phyloP scores from a whole-genome alignment of 1,140 invertebrate species.

The Danaus plexippus region DNA sequence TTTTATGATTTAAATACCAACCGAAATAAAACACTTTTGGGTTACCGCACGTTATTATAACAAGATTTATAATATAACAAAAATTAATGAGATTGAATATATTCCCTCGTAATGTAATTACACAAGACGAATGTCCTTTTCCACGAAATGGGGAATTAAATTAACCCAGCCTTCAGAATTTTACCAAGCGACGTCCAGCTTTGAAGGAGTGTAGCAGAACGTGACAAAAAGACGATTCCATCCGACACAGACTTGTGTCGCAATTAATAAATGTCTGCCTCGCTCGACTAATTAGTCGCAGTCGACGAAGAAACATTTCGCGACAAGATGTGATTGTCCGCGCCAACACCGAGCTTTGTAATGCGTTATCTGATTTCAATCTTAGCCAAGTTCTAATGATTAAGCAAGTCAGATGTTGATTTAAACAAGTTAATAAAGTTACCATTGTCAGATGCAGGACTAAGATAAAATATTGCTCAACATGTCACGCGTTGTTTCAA shows the following conservation, averaged over 20 bases:
- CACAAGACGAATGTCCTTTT: constrained; percentile 30
- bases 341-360: constrained; percentile 23
- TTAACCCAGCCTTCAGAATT: constrained; percentile 43
- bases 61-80: too few species aligned
- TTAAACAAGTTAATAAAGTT: too few species aligned
- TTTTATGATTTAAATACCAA: too few species aligned
- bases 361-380: constrained; percentile 14
- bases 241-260: constrained; percentile 52
- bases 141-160: constrained; percentile 42
- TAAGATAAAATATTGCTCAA: too few species aligned
- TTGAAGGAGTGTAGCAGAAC: constrained; percentile 34
- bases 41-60: too few species aligned
- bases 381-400: constrained; percentile 1
- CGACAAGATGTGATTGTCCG: constrained; percentile 42
- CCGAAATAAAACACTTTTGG: too few species aligned
- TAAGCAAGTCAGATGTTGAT: too few species aligned
- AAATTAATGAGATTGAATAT: constrained; percentile 3
- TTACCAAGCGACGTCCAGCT: constrained; percentile 33
- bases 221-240: constrained; percentile 40
- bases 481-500: too few species aligned
- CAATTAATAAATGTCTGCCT: constrained; percentile 62
- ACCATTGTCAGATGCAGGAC: too few species aligned
- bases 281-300: constrained; percentile 61
- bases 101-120: constrained; percentile 20
- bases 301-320: constrained; percentile 51